Conservation (phyloP, 2,888 invertebrate species). For the Apodemia hepburni region DNA sequence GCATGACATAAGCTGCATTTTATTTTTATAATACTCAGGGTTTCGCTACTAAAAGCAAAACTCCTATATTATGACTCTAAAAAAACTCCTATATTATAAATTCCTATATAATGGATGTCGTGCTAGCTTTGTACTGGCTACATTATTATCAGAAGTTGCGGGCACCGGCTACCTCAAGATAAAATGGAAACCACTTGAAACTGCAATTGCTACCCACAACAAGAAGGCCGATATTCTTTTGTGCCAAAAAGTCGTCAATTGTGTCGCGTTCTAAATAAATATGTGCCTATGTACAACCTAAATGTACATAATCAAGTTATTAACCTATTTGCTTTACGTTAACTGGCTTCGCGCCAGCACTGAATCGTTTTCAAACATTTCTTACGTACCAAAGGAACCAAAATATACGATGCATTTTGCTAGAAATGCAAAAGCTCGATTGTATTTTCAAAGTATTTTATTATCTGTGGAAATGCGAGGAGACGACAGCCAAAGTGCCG, state of each 20-base stretch:
- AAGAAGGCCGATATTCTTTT: not conserved
- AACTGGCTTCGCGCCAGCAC: constrained; percentile 1
- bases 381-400: constrained; percentile 2
- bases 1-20: too few relatives aligned
- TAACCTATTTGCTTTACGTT: constrained; percentile 10
- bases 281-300: not conserved
- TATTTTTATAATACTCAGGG: too few relatives aligned
- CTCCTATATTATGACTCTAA: too few relatives aligned
- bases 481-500: constrained; percentile 28
- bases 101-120: too few relatives aligned
- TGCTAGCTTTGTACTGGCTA: too few relatives aligned
- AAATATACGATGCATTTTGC: constrained; percentile 5
- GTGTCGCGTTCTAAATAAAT: constrained; percentile 7
- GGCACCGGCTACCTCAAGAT: too few relatives aligned
- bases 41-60: too few relatives aligned
- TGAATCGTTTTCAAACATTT: constrained; percentile 5
- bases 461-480: constrained; percentile 15
- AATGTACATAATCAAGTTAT: constrained; percentile 7
- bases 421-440: constrained; percentile 1
- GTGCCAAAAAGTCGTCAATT: not conserved
- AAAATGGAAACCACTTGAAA: too few relatives aligned
- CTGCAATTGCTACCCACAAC: too few relatives aligned
- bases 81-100: too few relatives aligned
- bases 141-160: too few relatives aligned
- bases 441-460: constrained; percentile 8